Base-by-base conservation (phyloP, 2,888 invertebrate genomes). In the Ophioninae sp. region DNA sequence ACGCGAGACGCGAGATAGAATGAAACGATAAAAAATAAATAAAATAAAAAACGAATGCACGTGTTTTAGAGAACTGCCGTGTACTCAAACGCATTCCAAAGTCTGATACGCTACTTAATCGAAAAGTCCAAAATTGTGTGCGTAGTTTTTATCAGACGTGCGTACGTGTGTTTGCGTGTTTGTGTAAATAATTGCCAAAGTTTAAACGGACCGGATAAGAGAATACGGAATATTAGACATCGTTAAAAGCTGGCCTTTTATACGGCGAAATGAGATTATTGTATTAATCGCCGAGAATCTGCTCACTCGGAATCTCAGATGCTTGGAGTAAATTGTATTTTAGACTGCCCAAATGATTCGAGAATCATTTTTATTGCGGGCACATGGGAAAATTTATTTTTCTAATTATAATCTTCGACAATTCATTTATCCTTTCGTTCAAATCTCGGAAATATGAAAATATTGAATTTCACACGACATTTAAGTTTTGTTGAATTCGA, bases 201-300 rank as follows among this genome's bases (percentile, higher is more conserved):
- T 72, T 72, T 10, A 17, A 79, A 82, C 65, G 61, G 30, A 77
- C 81, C 64, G 80, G 68, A 61, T n/a, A 75, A 73, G 50, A 82
- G 78, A 69, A 77, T 79, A 75, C 39, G 68, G 21, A 79, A 79
- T 61, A 79, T 50, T 83, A 70, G 79, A 61, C 37, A 86, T 79
- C 80, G 88, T 89, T 88, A 87, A 90, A 90, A 88, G 87, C 87
- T 89, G 88, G 88, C 86, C 87, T 88, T 89, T 89, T 88, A 87
- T 88, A 88, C 82, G 74, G 77, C 64, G 57, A 44, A 30, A 39
- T 20, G 44, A 77, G 59, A 70, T 79, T 41, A 80, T 76, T 72
- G 73, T 64, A 61, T 73, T 30, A 78, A 41, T 23, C 3, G 13
- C 17, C 50, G 50, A 50, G 50, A 70, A 74, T 57, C 74, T 82